Percentiles rank a stretch among this genome's conserved stretches.
Conservation (phyloP, 2,797 vertebrate genomes). For the Gymnodraco acuticeps region DNA sequence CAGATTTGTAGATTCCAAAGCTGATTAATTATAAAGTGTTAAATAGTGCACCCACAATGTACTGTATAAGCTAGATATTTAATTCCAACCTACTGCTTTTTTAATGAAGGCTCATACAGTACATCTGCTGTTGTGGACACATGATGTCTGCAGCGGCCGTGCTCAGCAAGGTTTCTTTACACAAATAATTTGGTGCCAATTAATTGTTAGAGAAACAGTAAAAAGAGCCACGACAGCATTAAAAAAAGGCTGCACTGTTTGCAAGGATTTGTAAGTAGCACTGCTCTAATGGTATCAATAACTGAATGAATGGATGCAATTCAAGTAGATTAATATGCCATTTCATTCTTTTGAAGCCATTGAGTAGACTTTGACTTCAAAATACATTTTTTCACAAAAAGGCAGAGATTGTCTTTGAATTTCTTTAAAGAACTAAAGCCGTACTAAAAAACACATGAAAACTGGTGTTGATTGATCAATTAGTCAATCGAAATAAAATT, state of each 20-base stretch:
- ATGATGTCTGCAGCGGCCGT: slow-evolving; percentile 37
- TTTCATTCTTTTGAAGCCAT: slow-evolving; percentile 24
- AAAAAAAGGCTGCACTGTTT: slow-evolving; percentile 12
- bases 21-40: slow-evolving; percentile 30
- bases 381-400: slow-evolving; percentile 6
- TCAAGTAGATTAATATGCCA: slow-evolving; percentile 29
- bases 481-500: neutral
- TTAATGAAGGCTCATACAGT: slow-evolving; percentile 38
- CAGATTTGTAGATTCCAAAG: neutral
- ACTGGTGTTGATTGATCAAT: neutral
- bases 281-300: slow-evolving; percentile 20
- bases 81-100: slow-evolving; percentile 35
- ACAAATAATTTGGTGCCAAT: slow-evolving; percentile 43
- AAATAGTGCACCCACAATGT: slow-evolving; percentile 29
- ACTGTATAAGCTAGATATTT: slow-evolving; percentile 5
- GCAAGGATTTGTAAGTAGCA: slow-evolving; percentile 30
- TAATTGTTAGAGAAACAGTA: slow-evolving; percentile 30
- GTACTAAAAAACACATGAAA: neutral
- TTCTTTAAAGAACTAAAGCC: neutral
- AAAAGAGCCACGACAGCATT: neutral
- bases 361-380: neutral
- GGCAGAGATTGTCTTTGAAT: neutral
- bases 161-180: slow-evolving; percentile 55
- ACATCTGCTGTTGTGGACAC: slow-evolving; percentile 43
- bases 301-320: slow-evolving; percentile 21